Conservation (phyloP, 2,888 invertebrate species). For the Phytoseiulus persimilis region DNA sequence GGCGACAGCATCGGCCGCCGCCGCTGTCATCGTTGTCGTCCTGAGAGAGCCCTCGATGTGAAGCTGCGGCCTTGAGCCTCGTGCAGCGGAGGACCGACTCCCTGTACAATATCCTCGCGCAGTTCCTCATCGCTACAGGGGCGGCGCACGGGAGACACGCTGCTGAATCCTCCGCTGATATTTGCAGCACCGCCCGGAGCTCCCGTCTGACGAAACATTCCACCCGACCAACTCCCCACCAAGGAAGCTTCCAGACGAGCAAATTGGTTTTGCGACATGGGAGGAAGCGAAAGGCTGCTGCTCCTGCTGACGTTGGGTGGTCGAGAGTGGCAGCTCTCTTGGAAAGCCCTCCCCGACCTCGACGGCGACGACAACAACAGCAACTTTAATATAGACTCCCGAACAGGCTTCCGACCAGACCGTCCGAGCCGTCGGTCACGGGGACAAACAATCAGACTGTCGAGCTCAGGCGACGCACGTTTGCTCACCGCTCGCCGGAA, state of each 20-base stretch:
- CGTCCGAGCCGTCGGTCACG: too few species aligned
- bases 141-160: background rate
- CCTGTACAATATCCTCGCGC: background rate
- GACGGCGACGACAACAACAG: background rate
- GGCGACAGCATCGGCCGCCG: background rate
- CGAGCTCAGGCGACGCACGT: too few species aligned
- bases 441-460: too few species aligned
- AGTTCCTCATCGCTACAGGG: background rate
- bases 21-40: background rate
- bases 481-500: too few species aligned
- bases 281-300: background rate
- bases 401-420: background rate
- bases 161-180: background rate
- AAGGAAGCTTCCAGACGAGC: background rate
- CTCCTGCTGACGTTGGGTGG: background rate
- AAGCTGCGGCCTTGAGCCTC: background rate
- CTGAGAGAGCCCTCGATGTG: background rate
- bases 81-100: background rate
- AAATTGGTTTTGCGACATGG: conserved; percentile 5
- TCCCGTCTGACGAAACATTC: background rate
- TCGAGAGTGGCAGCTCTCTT: background rate
- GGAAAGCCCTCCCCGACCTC: background rate
- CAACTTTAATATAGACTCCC: background rate
- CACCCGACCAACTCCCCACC: background rate
- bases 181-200: background rate